Evolutionary conservation across 2,797 vertebrate species (phyloP), one percentile per base, ranked within the genome.

Genomic region (Chrysocyon brachyurus): DNA sequence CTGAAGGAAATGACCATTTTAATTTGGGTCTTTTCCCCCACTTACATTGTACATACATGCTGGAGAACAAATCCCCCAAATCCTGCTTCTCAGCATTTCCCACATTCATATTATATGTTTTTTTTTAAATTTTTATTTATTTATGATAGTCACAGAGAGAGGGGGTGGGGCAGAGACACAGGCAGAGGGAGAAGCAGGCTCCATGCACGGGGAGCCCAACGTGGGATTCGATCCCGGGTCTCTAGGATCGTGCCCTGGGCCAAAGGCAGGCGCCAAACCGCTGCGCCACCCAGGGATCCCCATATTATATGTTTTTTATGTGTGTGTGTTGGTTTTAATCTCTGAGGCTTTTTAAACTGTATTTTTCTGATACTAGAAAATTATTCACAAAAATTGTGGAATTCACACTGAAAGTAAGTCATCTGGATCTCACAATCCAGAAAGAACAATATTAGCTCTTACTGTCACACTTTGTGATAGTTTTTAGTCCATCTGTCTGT

Each of bases 81-180:
- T 89, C 90, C 75, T n/a, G n/a, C 49, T 83, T 95, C 72, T 87
- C 73, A 28, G n/a, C 54, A 90, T 90, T 89, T 89, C 73, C 57
- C 52, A 33, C n/a, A 31, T 83, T 84, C 56, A 31, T 90, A 33
- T 46, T 26, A 78, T 89, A n/a, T 59, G 8, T 17, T 59, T 11
- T 94, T 33, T 33, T 36, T 36, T 36, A 4, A 36, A 36, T 3
- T 36, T 36, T 36, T 36, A 36, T 36, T 36, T 36, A 36, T 36
- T 36, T 36, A 36, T 36, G 36, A 36, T 36, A 36, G 36, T 36
- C 36, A 36, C 36, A 36, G 36, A 36, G 36, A 36, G 36, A 36
- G 36, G 3, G 36, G n/a, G n/a, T n/a, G n/a, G 3, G 36, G 36
- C 36, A 36, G 36, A 36, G 36, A 36, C 36, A 36, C 36, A 36